phyloP scores from a whole-genome alignment of 2,113 vertebrate genomes.

The Myotis brandtii region DNA sequence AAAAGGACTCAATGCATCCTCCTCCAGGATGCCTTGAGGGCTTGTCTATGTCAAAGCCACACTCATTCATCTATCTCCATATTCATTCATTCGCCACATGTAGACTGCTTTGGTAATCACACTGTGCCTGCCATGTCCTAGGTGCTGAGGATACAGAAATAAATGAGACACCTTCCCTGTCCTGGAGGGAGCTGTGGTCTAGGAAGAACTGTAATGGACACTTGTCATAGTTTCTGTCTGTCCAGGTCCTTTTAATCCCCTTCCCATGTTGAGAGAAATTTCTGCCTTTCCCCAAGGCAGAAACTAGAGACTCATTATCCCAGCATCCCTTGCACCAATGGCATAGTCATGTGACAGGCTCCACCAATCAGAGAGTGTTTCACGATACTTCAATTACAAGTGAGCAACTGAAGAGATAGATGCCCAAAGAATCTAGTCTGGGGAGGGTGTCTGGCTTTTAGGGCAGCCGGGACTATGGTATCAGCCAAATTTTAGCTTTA shows the following conservation, averaged over 20 bases:
- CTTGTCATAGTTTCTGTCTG: not conserved
- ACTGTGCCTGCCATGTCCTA: fast-evolving
- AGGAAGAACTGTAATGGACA: not conserved
- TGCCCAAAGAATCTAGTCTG: not conserved
- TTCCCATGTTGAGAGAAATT: not conserved
- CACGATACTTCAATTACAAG: not conserved
- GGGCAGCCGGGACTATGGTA: not conserved
- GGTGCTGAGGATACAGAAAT: not conserved
- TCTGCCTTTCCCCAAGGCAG: not conserved
- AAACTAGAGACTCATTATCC: not conserved
- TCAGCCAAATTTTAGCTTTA: not conserved
- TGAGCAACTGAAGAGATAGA: not conserved
- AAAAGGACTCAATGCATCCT: not conserved
- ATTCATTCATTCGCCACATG: not conserved
- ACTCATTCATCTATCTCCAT: not conserved
- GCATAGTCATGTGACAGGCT: not conserved
- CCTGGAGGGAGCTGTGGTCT: not conserved
- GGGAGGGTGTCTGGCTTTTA: not conserved
- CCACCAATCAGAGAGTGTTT: not conserved
- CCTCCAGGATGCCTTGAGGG: not conserved
- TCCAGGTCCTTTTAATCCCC: not conserved
- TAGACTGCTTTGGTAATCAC: not conserved
- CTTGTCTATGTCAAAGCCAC: not conserved
- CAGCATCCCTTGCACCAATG: not conserved
- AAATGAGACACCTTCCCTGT: not conserved